Conservation (phyloP, 2,113 vertebrate genomes). For the Leptodactylus fuscus region DNA sequence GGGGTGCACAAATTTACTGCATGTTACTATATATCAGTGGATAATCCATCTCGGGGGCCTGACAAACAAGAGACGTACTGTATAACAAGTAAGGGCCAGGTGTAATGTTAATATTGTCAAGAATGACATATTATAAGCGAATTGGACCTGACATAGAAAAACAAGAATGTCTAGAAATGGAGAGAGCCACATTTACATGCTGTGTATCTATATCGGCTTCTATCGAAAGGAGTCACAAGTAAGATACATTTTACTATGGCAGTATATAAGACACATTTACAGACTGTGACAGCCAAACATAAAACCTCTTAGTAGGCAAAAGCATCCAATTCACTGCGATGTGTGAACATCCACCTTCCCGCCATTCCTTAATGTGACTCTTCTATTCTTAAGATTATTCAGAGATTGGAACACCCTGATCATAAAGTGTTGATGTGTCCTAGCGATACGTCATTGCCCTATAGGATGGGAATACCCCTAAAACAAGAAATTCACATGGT, state of each 20-base stretch:
- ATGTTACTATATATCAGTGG: slow-evolving; percentile 21
- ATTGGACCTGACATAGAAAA: not conserved
- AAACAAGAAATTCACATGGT: too few species aligned
- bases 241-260: slow-evolving; percentile 3
- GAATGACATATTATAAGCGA: slow-evolving; percentile 33
- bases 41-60: not conserved
- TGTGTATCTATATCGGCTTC: not conserved
- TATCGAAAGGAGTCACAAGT: not conserved
- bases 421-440: too few species aligned
- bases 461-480: too few species aligned
- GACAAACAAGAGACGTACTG: not conserved
- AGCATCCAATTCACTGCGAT: not conserved
- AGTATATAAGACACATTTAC: slow-evolving; percentile 29
- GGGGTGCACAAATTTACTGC: not conserved
- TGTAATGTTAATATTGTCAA: slow-evolving; percentile 2
- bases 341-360: too few species aligned
- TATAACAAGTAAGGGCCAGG: not conserved
- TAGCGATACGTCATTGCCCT: too few species aligned
- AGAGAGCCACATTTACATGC: not conserved
- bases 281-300: not conserved
- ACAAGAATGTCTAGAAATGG: not conserved
- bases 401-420: too few species aligned
- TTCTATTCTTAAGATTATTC: too few species aligned
- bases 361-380: too few species aligned
- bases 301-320: too few species aligned